A percentile compares a stretch with the other conserved stretches of the same genome.
These are phyloP conservation scores for Trachymyrmex septentrionalis DNA, from an alignment of 1,140 invertebrate species.

Conservation along the genomic window DNA sequence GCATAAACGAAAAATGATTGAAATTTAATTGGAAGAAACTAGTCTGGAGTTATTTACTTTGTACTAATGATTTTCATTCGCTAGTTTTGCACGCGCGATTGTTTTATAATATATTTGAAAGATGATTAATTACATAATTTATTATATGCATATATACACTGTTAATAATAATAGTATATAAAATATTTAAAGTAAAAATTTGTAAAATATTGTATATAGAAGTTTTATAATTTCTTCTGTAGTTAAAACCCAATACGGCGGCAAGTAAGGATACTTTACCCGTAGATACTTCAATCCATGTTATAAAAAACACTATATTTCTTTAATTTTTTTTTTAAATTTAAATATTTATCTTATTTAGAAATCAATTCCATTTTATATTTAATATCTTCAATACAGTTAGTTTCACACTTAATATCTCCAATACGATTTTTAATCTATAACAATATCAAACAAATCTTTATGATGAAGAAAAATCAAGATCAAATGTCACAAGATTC, in stretches of 20 bases:
- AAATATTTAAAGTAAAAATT: neutral
- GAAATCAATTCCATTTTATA: neutral
- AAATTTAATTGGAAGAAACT: neutral
- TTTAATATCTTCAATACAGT: neutral
- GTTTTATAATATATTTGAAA: neutral
- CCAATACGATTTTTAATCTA: neutral
- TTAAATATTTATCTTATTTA: slow-evolving; percentile 1
- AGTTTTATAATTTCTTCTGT: neutral
- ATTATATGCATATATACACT: neutral
- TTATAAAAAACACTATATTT: neutral
- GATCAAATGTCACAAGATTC: neutral
- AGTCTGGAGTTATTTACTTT: neutral
- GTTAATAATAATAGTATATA: neutral
- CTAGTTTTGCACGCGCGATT: neutral
- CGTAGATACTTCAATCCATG: neutral
- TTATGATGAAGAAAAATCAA: neutral
- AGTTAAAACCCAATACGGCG: neutral
- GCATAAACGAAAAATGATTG: neutral
- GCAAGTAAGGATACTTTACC: neutral
- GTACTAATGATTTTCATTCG: neutral
- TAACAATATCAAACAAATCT: neutral
- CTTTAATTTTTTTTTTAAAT: no score
- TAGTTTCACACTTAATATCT: no score
- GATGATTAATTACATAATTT: neutral
- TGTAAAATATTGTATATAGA: slow-evolving; percentile 17